These are phyloP conservation scores for Stegophylla sp. DNA, from an alignment of 2,888 invertebrate genomes.

Conservation along the genomic window DNA sequence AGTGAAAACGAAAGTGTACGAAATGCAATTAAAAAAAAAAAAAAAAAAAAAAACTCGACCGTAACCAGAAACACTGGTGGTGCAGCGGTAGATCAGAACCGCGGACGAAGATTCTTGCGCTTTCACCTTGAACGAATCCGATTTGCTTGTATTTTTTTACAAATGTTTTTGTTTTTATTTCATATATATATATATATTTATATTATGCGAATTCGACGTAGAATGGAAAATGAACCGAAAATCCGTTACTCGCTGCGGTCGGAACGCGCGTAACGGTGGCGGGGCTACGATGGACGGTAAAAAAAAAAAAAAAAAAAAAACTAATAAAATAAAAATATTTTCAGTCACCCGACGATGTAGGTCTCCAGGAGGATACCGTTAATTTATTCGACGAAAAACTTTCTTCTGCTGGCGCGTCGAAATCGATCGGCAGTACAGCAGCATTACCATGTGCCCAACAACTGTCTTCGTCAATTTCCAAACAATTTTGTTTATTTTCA, in stretches of 20 bases:
- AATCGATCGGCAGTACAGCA: not conserved
- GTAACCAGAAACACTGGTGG: conserved; percentile 29
- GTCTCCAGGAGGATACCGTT: not conserved
- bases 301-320: not conserved
- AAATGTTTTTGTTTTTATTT: not conserved
- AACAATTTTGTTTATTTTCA: no score
- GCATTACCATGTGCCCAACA: no score
- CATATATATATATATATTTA: not conserved
- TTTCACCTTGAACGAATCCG: conserved; percentile 53
- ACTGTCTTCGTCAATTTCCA: no score
- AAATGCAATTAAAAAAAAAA: conserved; percentile 58
- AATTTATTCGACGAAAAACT: not conserved
- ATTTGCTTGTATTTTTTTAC: conserved; percentile 10
- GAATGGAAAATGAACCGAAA: not conserved
- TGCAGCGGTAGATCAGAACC: no score
- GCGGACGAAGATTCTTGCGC: conserved; percentile 41
- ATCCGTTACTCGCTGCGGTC: not conserved
- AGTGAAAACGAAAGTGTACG: conserved; percentile 55
- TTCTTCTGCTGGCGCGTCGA: not conserved
- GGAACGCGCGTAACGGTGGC: not conserved
- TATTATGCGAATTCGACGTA: not conserved
- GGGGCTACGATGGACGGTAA: not conserved
- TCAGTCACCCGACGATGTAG: not conserved
- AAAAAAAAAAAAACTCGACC: no score
- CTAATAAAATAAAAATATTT: no score